Conservation (phyloP, 2,113 vertebrate species). For the Piaya cayana region DNA sequence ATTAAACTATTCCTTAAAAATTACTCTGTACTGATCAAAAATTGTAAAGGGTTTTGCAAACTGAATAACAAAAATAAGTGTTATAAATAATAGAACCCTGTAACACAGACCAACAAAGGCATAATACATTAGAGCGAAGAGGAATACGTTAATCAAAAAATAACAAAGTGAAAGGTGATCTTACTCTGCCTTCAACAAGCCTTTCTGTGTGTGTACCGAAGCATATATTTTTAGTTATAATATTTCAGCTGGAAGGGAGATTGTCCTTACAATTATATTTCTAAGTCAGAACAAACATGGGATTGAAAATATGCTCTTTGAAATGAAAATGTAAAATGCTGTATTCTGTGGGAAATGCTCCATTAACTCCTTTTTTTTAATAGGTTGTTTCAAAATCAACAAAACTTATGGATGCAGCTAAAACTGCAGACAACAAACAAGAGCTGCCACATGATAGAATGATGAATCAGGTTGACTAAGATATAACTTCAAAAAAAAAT, state of each 20-base stretch:
- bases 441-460: not conserved
- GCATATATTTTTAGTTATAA: not conserved
- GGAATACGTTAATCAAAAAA: not conserved
- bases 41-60: constrained; percentile 1
- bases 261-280: constrained; percentile 13
- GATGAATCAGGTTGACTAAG: not conserved
- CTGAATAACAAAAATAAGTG: not conserved
- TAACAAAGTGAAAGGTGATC: constrained; percentile 10
- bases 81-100: not conserved
- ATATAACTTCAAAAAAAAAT: not conserved
- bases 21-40: not conserved
- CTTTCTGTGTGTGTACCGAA: not conserved
- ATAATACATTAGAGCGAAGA: not conserved
- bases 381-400: constrained; percentile 21
- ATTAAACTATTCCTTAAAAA: constrained; percentile 49
- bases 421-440: not conserved
- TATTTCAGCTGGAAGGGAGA: not conserved
- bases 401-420: not conserved
- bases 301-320: constrained; percentile 25
- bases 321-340: not conserved
- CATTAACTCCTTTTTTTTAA: not conserved
- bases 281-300: not conserved
- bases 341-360: constrained; percentile 19
- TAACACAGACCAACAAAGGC: not conserved
- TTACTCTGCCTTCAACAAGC: not conserved